Evolutionary conservation across 64 coral and sea anemone genomes (phyloP).

Genomic region (Montipora efflorescens): DNA sequence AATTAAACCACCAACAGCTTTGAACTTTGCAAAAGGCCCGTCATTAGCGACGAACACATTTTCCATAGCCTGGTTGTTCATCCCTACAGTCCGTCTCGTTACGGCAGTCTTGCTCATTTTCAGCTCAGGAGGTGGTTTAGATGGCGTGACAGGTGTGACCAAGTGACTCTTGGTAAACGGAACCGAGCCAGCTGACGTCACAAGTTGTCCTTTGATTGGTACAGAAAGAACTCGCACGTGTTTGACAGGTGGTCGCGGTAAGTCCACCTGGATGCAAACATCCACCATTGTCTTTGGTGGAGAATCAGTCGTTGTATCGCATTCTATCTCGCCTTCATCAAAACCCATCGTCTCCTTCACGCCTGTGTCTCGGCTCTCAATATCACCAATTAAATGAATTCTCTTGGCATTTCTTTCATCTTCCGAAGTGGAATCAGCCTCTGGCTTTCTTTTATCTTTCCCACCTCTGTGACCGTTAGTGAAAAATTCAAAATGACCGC

Average conservation of each 20-base stretch:
- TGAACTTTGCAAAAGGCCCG: constrained; percentile 77
- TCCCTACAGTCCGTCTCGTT: constrained; percentile 80
- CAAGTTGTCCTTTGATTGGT: constrained; percentile 86
- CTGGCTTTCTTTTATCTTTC: constrained; percentile 61
- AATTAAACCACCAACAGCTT: constrained; percentile 70
- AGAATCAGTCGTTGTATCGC: constrained; percentile 84
- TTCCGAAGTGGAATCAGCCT: constrained; percentile 70
- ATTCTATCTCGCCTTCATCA: constrained; percentile 79
- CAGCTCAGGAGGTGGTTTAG: constrained; percentile 83
- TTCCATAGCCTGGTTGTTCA: constrained; percentile 94
- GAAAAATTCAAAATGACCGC: constrained; percentile 25
- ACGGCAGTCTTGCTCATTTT: constrained; percentile 86
- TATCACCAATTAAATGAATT: constrained; percentile 18
- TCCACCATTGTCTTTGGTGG: constrained; percentile 83
- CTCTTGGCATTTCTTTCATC: constrained; percentile 58
- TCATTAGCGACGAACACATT: constrained; percentile 87
- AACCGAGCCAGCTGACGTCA: constrained; percentile 69
- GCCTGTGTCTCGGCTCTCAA: not conserved
- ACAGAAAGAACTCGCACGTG: constrained; percentile 90
- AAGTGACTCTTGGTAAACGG: constrained; percentile 94
- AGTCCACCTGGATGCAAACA: constrained; percentile 90
- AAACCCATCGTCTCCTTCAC: not conserved
- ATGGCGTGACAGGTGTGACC: constrained; percentile 86
- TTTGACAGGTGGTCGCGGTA: constrained; percentile 77
- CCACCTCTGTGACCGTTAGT: constrained; percentile 30